Conservation (phyloP, 2,888 invertebrate genomes). For the Scelioninae gen. 1 region DNA sequence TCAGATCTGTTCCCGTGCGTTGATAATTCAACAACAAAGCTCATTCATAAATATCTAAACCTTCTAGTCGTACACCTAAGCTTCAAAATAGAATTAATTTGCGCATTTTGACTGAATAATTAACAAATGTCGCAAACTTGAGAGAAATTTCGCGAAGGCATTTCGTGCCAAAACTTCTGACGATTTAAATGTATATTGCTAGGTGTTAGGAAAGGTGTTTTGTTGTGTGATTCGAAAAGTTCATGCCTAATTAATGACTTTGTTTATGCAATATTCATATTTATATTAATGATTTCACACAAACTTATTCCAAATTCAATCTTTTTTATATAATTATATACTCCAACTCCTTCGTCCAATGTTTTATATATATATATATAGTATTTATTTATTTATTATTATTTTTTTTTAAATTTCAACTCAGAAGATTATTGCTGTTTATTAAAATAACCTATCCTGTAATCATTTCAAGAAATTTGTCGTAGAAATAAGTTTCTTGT, state of each 20-base stretch:
- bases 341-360: too few species aligned
- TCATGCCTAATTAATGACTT: too few species aligned
- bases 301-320: too few species aligned
- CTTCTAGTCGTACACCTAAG: slow-evolving; percentile 48
- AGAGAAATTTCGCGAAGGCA: slow-evolving; percentile 16
- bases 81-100: slow-evolving; percentile 61
- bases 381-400: too few species aligned
- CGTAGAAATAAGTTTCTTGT: too few species aligned
- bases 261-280: not conserved
- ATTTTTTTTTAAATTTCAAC: too few species aligned
- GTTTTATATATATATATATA: too few species aligned
- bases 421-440: too few species aligned
- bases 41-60: slow-evolving; percentile 67
- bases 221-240: too few species aligned
- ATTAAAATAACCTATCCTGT: too few species aligned
- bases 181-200: not conserved
- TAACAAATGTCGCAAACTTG: slow-evolving; percentile 32
- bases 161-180: slow-evolving; percentile 1
- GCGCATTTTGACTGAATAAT: slow-evolving; percentile 57
- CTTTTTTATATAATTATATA: too few species aligned
- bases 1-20: slow-evolving; percentile 63
- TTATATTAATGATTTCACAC: not conserved
- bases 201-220: not conserved
- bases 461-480: too few species aligned
- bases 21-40: slow-evolving; percentile 70